Conservation (phyloP, 1,140 invertebrate species). For the Drosophila tsacasi region DNA sequence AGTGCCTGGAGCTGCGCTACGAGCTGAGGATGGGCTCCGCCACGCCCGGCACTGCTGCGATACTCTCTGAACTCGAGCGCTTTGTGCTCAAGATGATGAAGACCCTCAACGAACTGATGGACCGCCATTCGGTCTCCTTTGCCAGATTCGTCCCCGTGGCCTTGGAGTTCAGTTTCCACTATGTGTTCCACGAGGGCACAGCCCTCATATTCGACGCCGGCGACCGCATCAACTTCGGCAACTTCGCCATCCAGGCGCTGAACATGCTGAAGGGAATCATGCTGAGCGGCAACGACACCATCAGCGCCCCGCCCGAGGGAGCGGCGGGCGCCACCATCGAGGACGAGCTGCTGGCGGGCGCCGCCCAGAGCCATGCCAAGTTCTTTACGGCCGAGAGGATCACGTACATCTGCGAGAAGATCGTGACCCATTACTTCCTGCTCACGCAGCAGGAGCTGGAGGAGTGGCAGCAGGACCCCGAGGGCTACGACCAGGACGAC, state of each 20-base stretch:
- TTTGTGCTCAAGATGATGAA: conserved; percentile 93
- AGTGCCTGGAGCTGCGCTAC: conserved; percentile 89
- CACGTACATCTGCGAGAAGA: conserved; percentile 92
- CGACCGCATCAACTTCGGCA: conserved; percentile 87
- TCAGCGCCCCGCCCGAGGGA: conserved; percentile 37
- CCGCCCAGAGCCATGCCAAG: conserved; percentile 84
- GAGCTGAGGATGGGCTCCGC: conserved; percentile 61
- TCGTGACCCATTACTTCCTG: conserved; percentile 95
- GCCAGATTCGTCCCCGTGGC: conserved; percentile 91
- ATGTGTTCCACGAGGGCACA: conserved; percentile 92
- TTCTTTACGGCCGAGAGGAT: conserved; percentile 91
- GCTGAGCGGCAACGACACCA: conserved; percentile 87
- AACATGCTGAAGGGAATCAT: conserved; percentile 95
- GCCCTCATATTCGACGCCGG: conserved; percentile 88
- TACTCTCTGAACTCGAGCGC: conserved; percentile 91
- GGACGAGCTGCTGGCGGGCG: conserved; percentile 73
- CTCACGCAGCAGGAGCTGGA: conserved; percentile 93
- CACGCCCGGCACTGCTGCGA: conserved; percentile 22
- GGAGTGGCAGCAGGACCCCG: conserved; percentile 95
- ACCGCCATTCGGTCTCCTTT: conserved; percentile 92
- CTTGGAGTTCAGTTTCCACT: conserved; percentile 93
- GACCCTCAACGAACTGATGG: conserved; percentile 90
- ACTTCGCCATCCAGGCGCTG: conserved; percentile 86
- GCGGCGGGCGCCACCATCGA: conserved; percentile 36
- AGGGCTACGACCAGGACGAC: conserved; percentile 95